Percentiles rank a stretch among this genome's conserved stretches.
These are phyloP conservation scores for Leptopilina boulardi DNA, from an alignment of 1,140 invertebrate genomes.

Conservation along the genomic window DNA sequence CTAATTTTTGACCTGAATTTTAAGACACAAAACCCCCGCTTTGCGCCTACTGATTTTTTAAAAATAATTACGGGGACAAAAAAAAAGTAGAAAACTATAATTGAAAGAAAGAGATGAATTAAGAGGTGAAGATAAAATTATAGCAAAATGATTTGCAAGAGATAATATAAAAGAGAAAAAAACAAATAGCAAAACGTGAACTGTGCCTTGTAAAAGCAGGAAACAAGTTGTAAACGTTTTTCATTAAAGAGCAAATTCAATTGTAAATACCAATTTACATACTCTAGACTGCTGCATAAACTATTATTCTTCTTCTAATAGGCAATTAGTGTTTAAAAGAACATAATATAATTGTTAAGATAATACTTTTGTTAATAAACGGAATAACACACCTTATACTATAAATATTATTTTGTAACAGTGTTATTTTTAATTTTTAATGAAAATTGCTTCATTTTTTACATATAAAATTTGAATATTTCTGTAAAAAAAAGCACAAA, in stretches of 20 bases:
- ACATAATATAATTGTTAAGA: not conserved
- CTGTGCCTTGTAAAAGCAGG: not conserved
- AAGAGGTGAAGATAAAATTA: no score
- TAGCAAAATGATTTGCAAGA: no score
- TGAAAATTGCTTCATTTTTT: no score
- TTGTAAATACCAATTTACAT: slow-evolving; percentile 8
- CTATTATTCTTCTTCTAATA: not conserved
- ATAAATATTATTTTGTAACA: not conserved
- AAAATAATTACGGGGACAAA: no score
- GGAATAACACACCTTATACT: not conserved
- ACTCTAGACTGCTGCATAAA: not conserved
- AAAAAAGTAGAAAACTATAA: no score
- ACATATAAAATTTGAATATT: no score
- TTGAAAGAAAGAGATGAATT: no score
- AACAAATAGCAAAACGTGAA: not conserved
- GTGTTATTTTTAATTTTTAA: no score
- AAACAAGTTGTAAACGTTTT: slow-evolving; percentile 5
- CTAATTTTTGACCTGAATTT: no score
- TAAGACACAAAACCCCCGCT: no score
- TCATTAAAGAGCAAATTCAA: not conserved
- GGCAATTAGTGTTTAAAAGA: not conserved
- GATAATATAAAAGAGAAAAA: not conserved
- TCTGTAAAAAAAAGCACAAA: no score
- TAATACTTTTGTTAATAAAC: not conserved
- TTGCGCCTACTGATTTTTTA: no score